phyloP scores from a whole-genome alignment of 2,113 vertebrate species.

The Ceuthmochares aereus region DNA sequence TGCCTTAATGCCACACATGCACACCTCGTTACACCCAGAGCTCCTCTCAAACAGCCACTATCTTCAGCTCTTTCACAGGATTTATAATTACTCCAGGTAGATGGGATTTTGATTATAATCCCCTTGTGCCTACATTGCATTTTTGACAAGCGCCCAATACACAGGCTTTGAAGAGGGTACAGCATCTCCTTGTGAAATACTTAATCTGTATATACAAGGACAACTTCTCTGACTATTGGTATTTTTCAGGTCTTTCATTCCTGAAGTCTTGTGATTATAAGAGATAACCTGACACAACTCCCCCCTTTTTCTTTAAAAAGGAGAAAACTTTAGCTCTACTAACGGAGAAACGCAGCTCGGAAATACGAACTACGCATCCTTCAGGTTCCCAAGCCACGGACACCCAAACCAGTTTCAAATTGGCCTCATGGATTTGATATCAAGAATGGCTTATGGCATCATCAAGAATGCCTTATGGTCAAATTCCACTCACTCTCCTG shows the following conservation, averaged over 20 bases:
- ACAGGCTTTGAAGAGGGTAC: background rate
- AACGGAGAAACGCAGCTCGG: background rate
- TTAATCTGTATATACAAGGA: accelerated
- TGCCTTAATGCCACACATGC: background rate
- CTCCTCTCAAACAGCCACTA: background rate
- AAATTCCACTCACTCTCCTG: background rate
- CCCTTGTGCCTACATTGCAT: background rate
- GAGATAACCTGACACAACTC: background rate
- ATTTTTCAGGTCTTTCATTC: background rate
- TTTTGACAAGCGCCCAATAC: background rate
- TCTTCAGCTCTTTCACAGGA: background rate
- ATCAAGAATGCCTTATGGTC: background rate
- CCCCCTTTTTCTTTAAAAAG: background rate
- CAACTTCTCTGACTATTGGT: background rate
- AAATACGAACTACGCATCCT: background rate
- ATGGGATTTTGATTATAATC: background rate
- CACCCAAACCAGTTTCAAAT: background rate
- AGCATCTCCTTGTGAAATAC: background rate
- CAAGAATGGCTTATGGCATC: background rate
- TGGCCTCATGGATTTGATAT: background rate
- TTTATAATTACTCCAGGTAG: background rate
- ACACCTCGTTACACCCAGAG: background rate
- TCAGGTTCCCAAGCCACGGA: background rate
- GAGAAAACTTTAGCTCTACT: background rate
- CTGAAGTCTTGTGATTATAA: background rate